Percentiles rank a stretch among this genome's conserved stretches.
These are phyloP conservation scores for Drosophila eohydei DNA, from an alignment of 2,888 invertebrate species.

Conservation along the genomic window DNA sequence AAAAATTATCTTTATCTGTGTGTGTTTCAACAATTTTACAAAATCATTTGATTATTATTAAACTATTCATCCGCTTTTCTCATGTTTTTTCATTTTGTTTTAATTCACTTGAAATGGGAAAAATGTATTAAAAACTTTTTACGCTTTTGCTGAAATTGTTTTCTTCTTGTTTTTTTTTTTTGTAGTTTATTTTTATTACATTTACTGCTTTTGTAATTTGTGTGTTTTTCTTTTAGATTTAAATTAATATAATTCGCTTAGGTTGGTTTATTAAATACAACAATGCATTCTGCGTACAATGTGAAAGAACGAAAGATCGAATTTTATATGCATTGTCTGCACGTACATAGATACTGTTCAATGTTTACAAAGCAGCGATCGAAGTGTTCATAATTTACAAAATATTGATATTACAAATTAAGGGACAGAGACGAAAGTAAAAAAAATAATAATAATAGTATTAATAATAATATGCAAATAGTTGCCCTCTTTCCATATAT, in stretches of 20 bases:
- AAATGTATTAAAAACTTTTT: conserved; percentile 48
- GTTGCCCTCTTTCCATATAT: conserved; percentile 13
- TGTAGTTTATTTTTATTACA: conserved; percentile 54
- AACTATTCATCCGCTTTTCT: conserved; percentile 12
- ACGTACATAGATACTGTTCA: conserved; percentile 54
- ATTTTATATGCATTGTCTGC: conserved; percentile 53
- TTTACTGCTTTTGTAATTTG: conserved; percentile 45
- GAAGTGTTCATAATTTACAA: conserved; percentile 48
- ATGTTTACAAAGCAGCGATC: conserved; percentile 36
- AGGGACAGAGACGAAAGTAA: conserved; percentile 30
- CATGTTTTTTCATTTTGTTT: conserved; percentile 22
- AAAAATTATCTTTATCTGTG: neutral
- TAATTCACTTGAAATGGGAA: conserved; percentile 31
- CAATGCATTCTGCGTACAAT: conserved; percentile 59
- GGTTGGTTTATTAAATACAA: conserved; percentile 70
- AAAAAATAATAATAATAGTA: conserved; percentile 5
- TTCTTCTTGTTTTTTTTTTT: conserved; percentile 18
- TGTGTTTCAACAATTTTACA: conserved; percentile 28
- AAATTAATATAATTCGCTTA: conserved; percentile 69
- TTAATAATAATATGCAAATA: conserved; percentile 29
- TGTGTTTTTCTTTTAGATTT: conserved; percentile 49
- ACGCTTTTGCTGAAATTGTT: conserved; percentile 30
- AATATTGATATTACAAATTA: conserved; percentile 48
- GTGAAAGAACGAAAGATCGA: conserved; percentile 48
- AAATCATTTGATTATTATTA: conserved; percentile 22